phyloP scores from a whole-genome alignment of 2,797 vertebrate genomes.

The Coendou prehensilis region DNA sequence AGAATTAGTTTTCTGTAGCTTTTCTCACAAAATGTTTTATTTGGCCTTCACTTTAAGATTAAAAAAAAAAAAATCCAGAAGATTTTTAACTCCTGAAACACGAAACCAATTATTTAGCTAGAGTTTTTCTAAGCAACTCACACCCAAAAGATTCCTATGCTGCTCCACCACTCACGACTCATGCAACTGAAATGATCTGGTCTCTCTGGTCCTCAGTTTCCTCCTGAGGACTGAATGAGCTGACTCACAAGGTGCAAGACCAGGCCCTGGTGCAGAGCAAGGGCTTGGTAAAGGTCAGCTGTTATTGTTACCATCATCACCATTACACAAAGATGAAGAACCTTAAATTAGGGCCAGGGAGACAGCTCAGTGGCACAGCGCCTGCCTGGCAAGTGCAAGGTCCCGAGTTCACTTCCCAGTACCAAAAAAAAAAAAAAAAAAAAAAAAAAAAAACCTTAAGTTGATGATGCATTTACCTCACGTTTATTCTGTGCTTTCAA shows the following conservation, averaged over 20 bases:
- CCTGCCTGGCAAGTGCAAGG: too few species aligned
- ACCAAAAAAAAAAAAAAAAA: too few species aligned
- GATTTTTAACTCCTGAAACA: slow-evolving; percentile 36
- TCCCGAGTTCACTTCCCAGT: too few species aligned
- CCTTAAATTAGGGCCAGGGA: too few species aligned
- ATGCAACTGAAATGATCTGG: fast-evolving
- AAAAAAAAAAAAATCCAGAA: background rate
- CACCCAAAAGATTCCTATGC: background rate
- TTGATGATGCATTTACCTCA: background rate
- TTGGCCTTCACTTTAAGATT: background rate
- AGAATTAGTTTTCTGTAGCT: background rate
- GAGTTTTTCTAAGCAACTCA: background rate
- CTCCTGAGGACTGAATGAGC: background rate
- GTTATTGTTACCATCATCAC: background rate
- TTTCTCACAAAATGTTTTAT: slow-evolving; percentile 25
- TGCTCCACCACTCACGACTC: background rate
- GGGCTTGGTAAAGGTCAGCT: background rate
- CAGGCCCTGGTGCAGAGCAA: background rate
- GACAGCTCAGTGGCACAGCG: too few species aligned
- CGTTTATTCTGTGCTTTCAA: background rate
- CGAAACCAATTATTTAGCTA: background rate
- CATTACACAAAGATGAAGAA: background rate
- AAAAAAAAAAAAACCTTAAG: background rate
- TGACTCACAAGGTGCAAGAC: background rate
- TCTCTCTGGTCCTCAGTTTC: background rate